These are phyloP conservation scores for Pachypeltis micranthus DNA, from an alignment of 1,140 invertebrate species.

Conservation along the genomic window DNA sequence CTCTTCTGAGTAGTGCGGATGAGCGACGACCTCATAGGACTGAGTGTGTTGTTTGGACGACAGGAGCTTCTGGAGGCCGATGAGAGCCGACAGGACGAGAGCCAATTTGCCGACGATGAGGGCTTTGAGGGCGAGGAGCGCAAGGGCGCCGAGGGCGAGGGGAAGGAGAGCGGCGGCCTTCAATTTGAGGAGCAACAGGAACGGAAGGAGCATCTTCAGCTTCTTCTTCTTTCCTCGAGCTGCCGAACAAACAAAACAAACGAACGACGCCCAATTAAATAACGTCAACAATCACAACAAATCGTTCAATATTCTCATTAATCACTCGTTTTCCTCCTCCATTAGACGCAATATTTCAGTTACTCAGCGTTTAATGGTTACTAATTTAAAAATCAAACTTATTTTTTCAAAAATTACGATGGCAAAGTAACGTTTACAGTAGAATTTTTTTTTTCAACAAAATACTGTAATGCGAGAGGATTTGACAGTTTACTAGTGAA, in stretches of 20 bases:
- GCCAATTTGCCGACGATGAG: slow-evolving; percentile 68
- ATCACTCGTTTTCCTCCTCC: no score
- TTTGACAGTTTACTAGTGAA: no score
- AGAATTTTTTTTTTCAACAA: background rate
- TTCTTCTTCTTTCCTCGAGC: slow-evolving; percentile 45
- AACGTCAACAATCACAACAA: background rate
- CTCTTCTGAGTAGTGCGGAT: slow-evolving; percentile 48
- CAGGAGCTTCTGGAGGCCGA: slow-evolving; percentile 65
- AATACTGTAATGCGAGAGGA: background rate
- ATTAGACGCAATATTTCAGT: no score
- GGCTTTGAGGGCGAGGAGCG: slow-evolving; percentile 69
- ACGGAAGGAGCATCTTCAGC: slow-evolving; percentile 51
- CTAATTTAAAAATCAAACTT: no score
- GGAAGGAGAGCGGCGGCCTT: slow-evolving; percentile 67
- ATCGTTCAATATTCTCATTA: background rate
- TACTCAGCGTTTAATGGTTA: no score
- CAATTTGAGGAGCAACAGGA: slow-evolving; percentile 60
- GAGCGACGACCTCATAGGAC: slow-evolving; percentile 59
- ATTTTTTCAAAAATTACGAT: no score
- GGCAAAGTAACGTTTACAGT: no score
- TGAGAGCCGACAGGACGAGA: slow-evolving; percentile 57
- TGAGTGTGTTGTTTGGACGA: slow-evolving; percentile 48
- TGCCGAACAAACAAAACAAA: slow-evolving; percentile 27
- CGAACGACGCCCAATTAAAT: no score
- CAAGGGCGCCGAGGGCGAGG: slow-evolving; percentile 59